Conservation (phyloP, 1,140 invertebrate genomes). For the Drosophila lacertosa region DNA sequence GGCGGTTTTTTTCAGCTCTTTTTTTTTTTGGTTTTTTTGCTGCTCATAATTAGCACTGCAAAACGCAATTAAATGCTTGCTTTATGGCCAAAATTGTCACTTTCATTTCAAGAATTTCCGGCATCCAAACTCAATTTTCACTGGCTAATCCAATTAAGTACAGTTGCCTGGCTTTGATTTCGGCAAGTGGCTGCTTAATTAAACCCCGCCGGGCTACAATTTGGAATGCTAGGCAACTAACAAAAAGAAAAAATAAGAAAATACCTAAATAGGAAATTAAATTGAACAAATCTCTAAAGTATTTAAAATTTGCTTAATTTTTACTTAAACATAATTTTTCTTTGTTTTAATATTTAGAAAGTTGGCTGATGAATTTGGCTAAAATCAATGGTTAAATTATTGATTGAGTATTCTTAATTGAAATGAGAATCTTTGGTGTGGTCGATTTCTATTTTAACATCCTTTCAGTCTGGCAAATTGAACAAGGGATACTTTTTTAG, state of each 20-base stretch:
- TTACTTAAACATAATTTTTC: too few relatives aligned
- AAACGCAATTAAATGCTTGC: conserved; percentile 41
- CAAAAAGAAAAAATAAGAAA: neutral
- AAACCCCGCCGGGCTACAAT: conserved; percentile 5
- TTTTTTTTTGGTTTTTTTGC: conserved; percentile 9
- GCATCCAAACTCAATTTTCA: conserved; percentile 62
- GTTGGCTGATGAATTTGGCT: too few relatives aligned
- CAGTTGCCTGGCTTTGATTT: conserved; percentile 54
- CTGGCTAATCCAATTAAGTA: conserved; percentile 61
- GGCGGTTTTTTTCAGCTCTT: neutral
- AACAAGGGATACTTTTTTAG: too few relatives aligned
- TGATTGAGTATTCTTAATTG: too few relatives aligned
- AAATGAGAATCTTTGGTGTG: too few relatives aligned
- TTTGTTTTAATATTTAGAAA: too few relatives aligned
- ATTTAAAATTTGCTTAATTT: too few relatives aligned
- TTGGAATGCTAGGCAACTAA: conserved; percentile 1
- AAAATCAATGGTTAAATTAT: too few relatives aligned
- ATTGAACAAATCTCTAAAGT: too few relatives aligned
- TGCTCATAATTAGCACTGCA: conserved; percentile 59
- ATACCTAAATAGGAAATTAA: too few relatives aligned
- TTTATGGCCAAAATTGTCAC: conserved; percentile 57
- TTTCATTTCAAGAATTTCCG: conserved; percentile 74
- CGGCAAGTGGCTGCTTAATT: conserved; percentile 38
- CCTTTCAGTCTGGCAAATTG: too few relatives aligned
- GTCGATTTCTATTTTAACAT: too few relatives aligned